Evolutionary conservation across 2,888 invertebrate genomes (phyloP), one percentile per base, ranked within the genome.

Genomic region (Drosophila suboccidentalis): DNA sequence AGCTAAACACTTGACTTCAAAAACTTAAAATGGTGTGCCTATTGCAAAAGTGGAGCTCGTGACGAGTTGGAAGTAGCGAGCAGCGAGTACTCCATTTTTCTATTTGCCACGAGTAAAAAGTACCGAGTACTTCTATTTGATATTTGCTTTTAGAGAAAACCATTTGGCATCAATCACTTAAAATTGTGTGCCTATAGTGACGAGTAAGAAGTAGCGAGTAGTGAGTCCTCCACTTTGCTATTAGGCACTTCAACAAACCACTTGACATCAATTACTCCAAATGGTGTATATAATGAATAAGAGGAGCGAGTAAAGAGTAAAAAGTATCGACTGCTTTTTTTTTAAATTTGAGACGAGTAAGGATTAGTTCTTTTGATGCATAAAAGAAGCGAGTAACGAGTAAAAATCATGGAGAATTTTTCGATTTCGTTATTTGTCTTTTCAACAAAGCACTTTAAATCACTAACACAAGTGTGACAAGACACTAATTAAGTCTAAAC

Each of bases 131-230:
- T 36, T 10, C 8, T 39, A 2, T 39, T 15, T 2, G 2, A 5
- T n/a, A n/a, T 38, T n/a, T 26, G 26, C 26, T 6, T 26, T 26
- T 5, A 5, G 5, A 26, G 26, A 4, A 26, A 26, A 4, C 26
- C 75, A 51, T 50, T 73, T 73, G 71, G 64, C 75, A 75, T 70
- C 71, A 51, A 75, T 60, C 50, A 41, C 15, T 36, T n/a, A 5
- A n/a, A 2, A 34, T 57, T 2, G 44, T 22, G n/a, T 44, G 3
- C 19, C n/a, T 46, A 15, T 15, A 32, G 50, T 50, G 41, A 50
- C 15, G 57, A 38, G 26, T 17, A 15, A 38, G 4, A 5, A 6
- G 15, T 15, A 39, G 3, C 38, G 19, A 34, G 17, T 19, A 32
- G 17, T 19, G 22, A 19, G 54, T 46, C 19, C 36, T 44, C 26